Evolutionary conservation across 2,797 vertebrate genomes (phyloP), one percentile per base, ranked within the genome.

Genomic region (Anomalospiza imberbis): DNA sequence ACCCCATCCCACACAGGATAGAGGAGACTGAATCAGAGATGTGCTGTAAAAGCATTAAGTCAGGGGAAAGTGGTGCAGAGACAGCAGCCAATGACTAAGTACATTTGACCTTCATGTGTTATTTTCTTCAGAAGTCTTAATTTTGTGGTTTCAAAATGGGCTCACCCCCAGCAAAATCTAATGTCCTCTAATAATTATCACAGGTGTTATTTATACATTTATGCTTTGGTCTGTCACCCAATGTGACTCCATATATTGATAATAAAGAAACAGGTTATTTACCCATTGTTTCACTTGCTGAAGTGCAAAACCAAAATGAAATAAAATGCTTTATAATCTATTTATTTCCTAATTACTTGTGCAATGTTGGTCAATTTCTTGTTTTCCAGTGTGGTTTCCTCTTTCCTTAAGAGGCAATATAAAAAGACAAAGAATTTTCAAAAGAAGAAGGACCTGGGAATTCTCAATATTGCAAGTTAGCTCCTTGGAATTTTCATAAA

Each of bases 401-500:
- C 77, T 65, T 91, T 89, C 73, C 83, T 92, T 45, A 65, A 8
- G 50, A 81, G 31, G 66, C 28, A 89, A 70, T 61, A 45, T 20
- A 73, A 76, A 76, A 62, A 74, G 51, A 73, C 79, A 44, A 85
- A 36, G 17, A 55, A 65, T 65, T 91, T 68, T 54, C 50, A 55
- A 62, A 91, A 93, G 22, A 91, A 93, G 22, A 65, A 92, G 15
- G 5, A 45, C 58, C 71, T 31, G 29, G 21, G 81, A 94, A 95
- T 89, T 53, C 87, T 76, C 51, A 93, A 42, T 14, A 36, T 21
- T 62, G 58, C 67, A 63, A 60, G 7, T 92, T 76, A 88, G 38
- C 85, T 95, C 92, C 91, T 91, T 88, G 40, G 92, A 89, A 89
- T 93, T 97, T 97, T 93, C 95, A 95, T 48, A 71, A 89, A 85